A percentile compares a stretch with the other conserved stretches of the same genome.
These are phyloP conservation scores for Selene dorsalis DNA, from an alignment of 2,797 vertebrate genomes.

Conservation along the genomic window DNA sequence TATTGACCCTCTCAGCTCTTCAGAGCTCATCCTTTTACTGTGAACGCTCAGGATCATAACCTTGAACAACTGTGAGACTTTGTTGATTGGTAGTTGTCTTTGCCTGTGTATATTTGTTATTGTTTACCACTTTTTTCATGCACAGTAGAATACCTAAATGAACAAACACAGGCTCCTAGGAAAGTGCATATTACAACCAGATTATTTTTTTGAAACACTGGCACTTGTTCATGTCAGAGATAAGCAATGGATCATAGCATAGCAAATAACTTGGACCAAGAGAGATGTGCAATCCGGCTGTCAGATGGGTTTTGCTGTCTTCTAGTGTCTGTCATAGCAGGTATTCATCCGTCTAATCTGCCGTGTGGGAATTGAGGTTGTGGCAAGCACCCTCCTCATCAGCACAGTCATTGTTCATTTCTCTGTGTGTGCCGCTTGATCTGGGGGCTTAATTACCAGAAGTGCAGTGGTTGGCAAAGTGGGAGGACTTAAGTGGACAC, in stretches of 20 bases:
- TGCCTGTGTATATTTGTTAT: not conserved
- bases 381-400: conserved; percentile 74
- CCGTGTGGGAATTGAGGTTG: conserved; percentile 67
- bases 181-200: conserved; percentile 21
- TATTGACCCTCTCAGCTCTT: conserved; percentile 19
- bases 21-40: not conserved
- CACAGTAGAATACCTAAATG: not conserved
- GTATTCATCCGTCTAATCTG: conserved; percentile 79
- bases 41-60: conserved; percentile 4
- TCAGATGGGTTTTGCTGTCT: conserved; percentile 58
- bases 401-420: conserved; percentile 79
- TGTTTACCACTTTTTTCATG: not conserved
- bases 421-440: conserved; percentile 75
- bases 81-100: conserved; percentile 8
- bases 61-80: not conserved
- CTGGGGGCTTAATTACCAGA: conserved; percentile 81
- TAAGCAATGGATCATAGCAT: conserved; percentile 15
- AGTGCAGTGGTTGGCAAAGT: conserved; percentile 80
- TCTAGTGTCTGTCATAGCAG: conserved; percentile 63
- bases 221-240: conserved; percentile 26
- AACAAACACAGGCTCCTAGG: not conserved
- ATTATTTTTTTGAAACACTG: conserved; percentile 33
- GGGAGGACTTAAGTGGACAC: conserved; percentile 81
- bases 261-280: conserved; percentile 31
- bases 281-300: conserved; percentile 50